A percentile compares a stretch with the other conserved stretches of the same genome.
phyloP scores from a whole-genome alignment of 2,113 vertebrate species.

The Gallinago media region DNA sequence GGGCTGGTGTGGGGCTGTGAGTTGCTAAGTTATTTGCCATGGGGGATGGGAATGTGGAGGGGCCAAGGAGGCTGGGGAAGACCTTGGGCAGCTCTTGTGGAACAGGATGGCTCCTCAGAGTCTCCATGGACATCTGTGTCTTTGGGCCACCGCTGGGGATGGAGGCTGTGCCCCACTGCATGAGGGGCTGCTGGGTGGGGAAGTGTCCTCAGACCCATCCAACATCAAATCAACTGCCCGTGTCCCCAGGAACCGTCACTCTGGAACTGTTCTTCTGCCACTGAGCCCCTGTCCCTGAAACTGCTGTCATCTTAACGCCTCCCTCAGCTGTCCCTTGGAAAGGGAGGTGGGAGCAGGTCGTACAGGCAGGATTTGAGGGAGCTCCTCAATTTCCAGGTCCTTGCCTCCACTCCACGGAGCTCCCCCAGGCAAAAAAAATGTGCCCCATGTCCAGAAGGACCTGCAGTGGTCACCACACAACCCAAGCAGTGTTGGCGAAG shows the following conservation, averaged over 20 bases:
- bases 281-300: not conserved
- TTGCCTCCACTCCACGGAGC: not conserved
- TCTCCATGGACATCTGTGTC: fast-evolving
- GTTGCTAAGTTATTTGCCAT: fast-evolving
- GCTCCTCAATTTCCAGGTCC: fast-evolving
- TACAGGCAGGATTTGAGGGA: not conserved
- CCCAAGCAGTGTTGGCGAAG: not conserved
- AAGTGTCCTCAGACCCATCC: not conserved
- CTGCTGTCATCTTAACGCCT: not conserved
- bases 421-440: not conserved
- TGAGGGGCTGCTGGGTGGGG: not conserved
- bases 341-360: no score
- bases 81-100: not conserved
- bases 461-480: fast-evolving
- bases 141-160: fast-evolving
- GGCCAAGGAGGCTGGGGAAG: not conserved
- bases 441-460: fast-evolving
- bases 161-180: not conserved
- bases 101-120: not conserved
- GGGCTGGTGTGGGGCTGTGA: not conserved
- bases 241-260: not conserved
- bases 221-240: not conserved
- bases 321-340: not conserved
- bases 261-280: not conserved
- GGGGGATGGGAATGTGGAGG: not conserved